A percentile compares a stretch with the other conserved stretches of the same genome.
phyloP scores from a whole-genome alignment of 2,797 vertebrate genomes.

The Tauraco hartlaubi region DNA sequence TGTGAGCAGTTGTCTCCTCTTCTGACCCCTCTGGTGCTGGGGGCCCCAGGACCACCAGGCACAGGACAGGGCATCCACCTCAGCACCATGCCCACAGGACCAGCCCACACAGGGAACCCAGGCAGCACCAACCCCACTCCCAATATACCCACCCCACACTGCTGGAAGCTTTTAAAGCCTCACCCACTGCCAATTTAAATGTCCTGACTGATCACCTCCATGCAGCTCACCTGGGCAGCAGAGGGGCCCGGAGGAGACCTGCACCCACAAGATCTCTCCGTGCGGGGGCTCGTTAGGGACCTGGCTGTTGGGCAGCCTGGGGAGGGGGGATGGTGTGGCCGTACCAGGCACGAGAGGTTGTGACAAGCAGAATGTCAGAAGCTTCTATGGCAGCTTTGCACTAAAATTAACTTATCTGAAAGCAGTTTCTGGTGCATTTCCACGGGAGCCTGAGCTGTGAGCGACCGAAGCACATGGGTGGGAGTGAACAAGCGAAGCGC shows the following conservation, averaged over 20 bases:
- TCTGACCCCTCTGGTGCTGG: background rate
- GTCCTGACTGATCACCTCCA: background rate
- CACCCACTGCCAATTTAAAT: fast-evolving
- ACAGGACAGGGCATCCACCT: background rate
- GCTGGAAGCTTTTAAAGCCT: background rate
- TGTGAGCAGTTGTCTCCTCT: fast-evolving
- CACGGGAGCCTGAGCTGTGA: background rate
- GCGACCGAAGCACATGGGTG: background rate
- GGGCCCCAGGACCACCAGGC: background rate
- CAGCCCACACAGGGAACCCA: background rate
- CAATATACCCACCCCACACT: fast-evolving
- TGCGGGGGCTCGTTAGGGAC: background rate
- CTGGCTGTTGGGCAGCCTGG: fast-evolving
- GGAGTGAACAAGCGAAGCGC: background rate
- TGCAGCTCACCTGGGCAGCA: background rate
- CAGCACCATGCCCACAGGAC: background rate
- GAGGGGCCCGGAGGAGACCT: background rate
- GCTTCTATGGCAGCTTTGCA: slow-evolving; percentile 1
- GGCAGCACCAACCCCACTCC: fast-evolving
- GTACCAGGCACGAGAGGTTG: background rate
- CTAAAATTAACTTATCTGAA: slow-evolving; percentile 33
- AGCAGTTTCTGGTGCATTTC: slow-evolving; percentile 18
- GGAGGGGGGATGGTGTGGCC: background rate
- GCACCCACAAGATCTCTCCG: fast-evolving
- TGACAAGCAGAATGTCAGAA: background rate